Evolutionary conservation across 2,113 vertebrate genomes (phyloP).

Genomic region (Anhinga rufa): DNA sequence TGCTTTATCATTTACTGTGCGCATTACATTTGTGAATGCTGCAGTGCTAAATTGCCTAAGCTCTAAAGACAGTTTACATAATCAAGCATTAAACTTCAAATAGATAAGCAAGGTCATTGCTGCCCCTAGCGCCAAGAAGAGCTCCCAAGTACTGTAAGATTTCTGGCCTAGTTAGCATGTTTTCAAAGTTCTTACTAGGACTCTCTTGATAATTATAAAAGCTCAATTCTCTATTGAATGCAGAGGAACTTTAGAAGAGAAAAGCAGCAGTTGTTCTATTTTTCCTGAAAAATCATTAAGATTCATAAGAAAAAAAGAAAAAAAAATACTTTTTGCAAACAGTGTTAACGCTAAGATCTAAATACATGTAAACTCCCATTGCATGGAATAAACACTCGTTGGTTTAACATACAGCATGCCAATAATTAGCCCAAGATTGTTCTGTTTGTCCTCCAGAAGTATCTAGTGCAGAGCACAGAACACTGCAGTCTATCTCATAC

Average conservation of each 20-base stretch:
- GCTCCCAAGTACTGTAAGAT: background rate
- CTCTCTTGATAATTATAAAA: background rate
- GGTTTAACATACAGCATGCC: background rate
- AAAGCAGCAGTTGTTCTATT: background rate
- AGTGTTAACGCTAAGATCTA: background rate
- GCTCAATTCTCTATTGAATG: background rate
- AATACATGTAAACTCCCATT: background rate
- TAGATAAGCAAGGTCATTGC: constrained; percentile 18
- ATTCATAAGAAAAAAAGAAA: background rate
- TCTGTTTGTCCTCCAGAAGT: background rate
- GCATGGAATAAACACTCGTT: background rate
- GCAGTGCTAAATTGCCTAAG: constrained; percentile 1
- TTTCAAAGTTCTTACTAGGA: background rate
- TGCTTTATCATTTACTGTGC: constrained; percentile 4
- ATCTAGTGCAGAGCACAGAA: background rate
- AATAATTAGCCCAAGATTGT: background rate
- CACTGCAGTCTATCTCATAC: background rate
- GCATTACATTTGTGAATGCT: background rate
- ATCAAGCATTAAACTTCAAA: constrained; percentile 44
- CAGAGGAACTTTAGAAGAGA: background rate
- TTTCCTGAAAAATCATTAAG: background rate
- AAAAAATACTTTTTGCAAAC: background rate
- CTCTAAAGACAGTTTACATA: constrained; percentile 46
- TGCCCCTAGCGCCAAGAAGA: background rate
- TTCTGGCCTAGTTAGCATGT: constrained; percentile 11